Evolutionary conservation across 1,140 invertebrate species (phyloP), one percentile per base, ranked within the genome.

Genomic region (Eufriesea mexicana): DNA sequence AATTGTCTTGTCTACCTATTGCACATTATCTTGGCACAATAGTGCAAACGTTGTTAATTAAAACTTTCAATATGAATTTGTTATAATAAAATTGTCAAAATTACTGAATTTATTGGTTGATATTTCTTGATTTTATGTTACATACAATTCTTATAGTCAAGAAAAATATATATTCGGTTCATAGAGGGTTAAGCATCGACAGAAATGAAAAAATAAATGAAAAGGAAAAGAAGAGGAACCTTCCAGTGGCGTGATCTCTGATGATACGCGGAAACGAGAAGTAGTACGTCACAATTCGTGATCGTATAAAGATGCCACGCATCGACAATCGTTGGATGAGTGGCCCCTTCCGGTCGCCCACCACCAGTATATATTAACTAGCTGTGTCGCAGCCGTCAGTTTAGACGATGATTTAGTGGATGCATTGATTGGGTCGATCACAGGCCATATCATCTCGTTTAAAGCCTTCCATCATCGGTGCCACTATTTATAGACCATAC

Each of bases 361-460:
- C 92, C 88, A 89, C 86, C 90, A 87, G 88, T 87, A 83, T 72
- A 76, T 85, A 92, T 92, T 92, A 91, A 91, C 92, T 89, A 85
- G 83, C 79, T 89, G 89, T 92, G 92, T 91, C 91, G 91, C 89
- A 88, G 88, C 90, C 90, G 93, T 94, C 93, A 93, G 91, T 92
- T 93, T 94, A 94, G 92, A 94, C 93, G 93, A 94, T 94, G 93
- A 94, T 94, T 94, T 94, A 94, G 92, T 94, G 91, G 91, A 93
- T 91, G 91, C 93, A 94, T 94, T 94, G 93, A 94, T 94, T 94
- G 93, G 91, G 92, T 93, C 93, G 93, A 94, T 94, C 93, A 93
- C 91, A 91, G 92, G 92, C 93, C 91, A 92, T 93, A 93, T 94
- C 92, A 92, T 93, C 93, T 93, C 91, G 92, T 94, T 94, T 93